Percentiles rank a stretch among this genome's conserved stretches.
Evolutionary conservation across 2,113 vertebrate species (phyloP).

Genomic region (Perca flavescens): DNA sequence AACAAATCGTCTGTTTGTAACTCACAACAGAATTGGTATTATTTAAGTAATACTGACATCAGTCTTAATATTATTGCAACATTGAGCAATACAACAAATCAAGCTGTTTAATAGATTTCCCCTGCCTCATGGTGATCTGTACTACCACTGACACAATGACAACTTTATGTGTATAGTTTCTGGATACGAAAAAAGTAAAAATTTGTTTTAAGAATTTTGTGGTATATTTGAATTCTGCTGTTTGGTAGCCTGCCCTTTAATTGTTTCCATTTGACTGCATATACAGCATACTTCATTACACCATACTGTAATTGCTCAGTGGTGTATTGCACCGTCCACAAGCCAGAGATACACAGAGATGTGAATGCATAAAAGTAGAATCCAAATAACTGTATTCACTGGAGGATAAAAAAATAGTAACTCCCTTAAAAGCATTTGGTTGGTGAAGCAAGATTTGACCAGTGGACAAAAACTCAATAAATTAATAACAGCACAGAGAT

Average conservation of each 20-base stretch:
- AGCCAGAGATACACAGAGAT: background rate
- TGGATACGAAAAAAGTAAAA: background rate
- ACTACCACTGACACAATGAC: background rate
- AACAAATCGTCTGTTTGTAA: background rate
- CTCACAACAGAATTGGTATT: background rate
- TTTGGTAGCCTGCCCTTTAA: background rate
- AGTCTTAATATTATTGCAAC: background rate
- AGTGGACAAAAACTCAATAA: conserved; percentile 56
- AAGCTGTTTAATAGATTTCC: background rate
- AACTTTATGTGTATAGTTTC: background rate
- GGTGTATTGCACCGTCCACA: background rate
- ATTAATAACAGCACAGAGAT: conserved; percentile 57
- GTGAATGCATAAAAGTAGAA: background rate
- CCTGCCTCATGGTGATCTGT: background rate
- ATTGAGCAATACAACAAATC: background rate
- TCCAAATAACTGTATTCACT: conserved; percentile 18
- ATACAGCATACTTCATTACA: background rate
- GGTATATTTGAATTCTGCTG: background rate
- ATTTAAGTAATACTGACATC: background rate
- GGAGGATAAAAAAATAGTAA: conserved; percentile 38
- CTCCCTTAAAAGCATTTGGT: conserved; percentile 35
- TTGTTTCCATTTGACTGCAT: conserved; percentile 11
- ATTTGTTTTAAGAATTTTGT: background rate
- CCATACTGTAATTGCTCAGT: background rate
- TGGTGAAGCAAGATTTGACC: conserved; percentile 22